phyloP scores from a whole-genome alignment of 53 echinoderm and acorn worm genomes.

The Henricia sp. region DNA sequence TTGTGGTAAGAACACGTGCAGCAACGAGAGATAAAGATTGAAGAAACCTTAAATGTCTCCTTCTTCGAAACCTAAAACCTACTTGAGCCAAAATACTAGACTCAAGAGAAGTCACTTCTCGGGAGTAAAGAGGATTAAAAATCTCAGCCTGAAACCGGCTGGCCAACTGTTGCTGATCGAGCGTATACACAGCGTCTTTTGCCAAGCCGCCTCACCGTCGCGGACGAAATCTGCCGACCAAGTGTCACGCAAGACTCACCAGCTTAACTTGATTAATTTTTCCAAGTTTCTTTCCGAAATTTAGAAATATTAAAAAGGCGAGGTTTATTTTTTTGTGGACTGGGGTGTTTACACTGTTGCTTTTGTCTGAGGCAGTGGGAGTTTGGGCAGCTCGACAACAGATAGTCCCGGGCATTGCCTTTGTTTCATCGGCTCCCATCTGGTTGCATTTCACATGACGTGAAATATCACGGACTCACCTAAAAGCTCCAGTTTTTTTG shows the following conservation, averaged over 20 bases:
- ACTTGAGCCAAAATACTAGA: too few relatives aligned
- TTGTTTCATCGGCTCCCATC: slow-evolving; percentile 59
- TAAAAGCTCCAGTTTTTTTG: slow-evolving; percentile 53
- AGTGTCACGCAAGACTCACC: background rate
- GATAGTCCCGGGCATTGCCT: slow-evolving; percentile 51
- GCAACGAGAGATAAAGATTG: too few relatives aligned
- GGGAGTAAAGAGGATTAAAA: too few relatives aligned
- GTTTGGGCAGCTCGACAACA: slow-evolving; percentile 42
- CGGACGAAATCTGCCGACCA: too few relatives aligned
- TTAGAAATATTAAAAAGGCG: slow-evolving; percentile 16
- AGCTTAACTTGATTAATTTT: background rate
- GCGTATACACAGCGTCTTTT: too few relatives aligned
- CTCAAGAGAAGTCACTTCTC: too few relatives aligned
- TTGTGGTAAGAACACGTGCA: too few relatives aligned
- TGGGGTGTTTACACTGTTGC: slow-evolving; percentile 47
- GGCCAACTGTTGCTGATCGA: too few relatives aligned
- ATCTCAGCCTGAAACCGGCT: too few relatives aligned
- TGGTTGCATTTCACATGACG: slow-evolving; percentile 57
- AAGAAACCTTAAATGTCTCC: too few relatives aligned
- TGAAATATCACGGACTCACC: slow-evolving; percentile 50
- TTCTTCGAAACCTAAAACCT: too few relatives aligned
- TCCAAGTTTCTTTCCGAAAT: background rate
- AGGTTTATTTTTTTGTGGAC: slow-evolving; percentile 11
- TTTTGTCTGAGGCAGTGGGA: slow-evolving; percentile 38
- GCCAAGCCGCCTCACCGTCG: too few relatives aligned